Conservation (phyloP, 2,113 vertebrate genomes). For the Anoura caudifer region DNA sequence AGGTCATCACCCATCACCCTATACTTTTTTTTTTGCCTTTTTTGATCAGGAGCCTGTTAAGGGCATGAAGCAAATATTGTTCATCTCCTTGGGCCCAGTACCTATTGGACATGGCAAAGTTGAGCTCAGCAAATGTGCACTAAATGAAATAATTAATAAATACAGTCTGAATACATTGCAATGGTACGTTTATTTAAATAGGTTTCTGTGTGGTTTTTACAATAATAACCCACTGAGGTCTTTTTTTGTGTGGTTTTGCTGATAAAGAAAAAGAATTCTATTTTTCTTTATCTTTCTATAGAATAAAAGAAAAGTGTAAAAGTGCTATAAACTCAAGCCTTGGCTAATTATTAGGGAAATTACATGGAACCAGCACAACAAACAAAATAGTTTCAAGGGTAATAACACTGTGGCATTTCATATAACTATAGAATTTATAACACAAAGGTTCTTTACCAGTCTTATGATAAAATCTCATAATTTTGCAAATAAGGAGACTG, state of each 20-base stretch:
- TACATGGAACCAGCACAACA: slow-evolving; percentile 21
- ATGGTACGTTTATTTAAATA: slow-evolving; percentile 37
- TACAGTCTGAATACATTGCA: not conserved
- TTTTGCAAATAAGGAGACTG: slow-evolving; percentile 34
- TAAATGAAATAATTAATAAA: slow-evolving; percentile 49
- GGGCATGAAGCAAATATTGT: not conserved
- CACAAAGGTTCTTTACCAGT: not conserved
- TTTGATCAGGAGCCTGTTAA: not conserved
- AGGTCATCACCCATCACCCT: no score
- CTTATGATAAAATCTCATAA: not conserved
- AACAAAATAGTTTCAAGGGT: slow-evolving; percentile 58
- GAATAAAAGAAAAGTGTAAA: slow-evolving; percentile 49
- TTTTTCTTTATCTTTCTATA: slow-evolving; percentile 43
- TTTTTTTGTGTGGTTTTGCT: slow-evolving; percentile 40
- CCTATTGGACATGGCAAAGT: not conserved
- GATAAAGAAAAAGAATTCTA: slow-evolving; percentile 54
- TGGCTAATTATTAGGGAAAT: slow-evolving; percentile 62
- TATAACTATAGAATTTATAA: slow-evolving; percentile 40
- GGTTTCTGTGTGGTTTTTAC: slow-evolving; percentile 4
- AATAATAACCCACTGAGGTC: slow-evolving; percentile 41
- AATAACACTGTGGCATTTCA: slow-evolving; percentile 42
- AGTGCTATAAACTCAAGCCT: slow-evolving; percentile 22
- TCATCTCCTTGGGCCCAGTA: not conserved
- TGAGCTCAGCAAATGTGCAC: slow-evolving; percentile 13
- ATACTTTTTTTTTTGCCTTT: not conserved